Evolutionary conservation across 2,797 vertebrate species (phyloP).

Genomic region (Spinibarbus caldwelli): DNA sequence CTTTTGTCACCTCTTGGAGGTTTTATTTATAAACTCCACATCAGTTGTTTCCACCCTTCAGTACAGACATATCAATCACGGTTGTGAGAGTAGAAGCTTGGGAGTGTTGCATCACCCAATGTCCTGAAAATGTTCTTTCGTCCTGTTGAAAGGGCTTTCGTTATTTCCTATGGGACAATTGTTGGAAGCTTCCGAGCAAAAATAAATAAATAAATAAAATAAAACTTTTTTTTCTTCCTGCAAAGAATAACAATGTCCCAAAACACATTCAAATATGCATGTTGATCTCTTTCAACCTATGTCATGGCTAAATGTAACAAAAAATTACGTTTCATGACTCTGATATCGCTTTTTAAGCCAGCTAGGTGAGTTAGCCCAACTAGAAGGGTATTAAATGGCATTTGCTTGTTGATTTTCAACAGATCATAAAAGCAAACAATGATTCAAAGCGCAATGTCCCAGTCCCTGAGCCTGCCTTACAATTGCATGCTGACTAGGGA

Average conservation of each 20-base stretch:
- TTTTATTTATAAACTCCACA: constrained; percentile 55
- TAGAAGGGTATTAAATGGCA: constrained; percentile 46
- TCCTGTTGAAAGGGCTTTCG: constrained; percentile 63
- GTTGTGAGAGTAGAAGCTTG: constrained; percentile 45
- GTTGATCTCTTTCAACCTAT: background rate
- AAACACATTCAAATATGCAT: constrained; percentile 13
- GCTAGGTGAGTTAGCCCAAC: constrained; percentile 3
- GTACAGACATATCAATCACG: constrained; percentile 52
- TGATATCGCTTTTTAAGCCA: background rate
- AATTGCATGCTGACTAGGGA: constrained; percentile 73
- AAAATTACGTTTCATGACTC: background rate
- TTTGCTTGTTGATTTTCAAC: constrained; percentile 59
- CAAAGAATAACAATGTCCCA: too few species aligned
- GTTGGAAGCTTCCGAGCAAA: constrained; percentile 47
- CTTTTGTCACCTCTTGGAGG: constrained; percentile 63
- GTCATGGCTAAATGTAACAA: background rate
- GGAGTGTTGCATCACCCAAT: constrained; percentile 60
- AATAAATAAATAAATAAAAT: too few species aligned
- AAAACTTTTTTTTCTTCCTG: too few species aligned
- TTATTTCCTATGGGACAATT: constrained; percentile 58
- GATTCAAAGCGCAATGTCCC: constrained; percentile 68
- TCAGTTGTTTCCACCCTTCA: constrained; percentile 31
- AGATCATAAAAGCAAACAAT: constrained; percentile 71
- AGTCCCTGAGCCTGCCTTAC: constrained; percentile 66
- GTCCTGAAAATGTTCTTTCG: constrained; percentile 63